Evolutionary conservation across 1,140 invertebrate species (phyloP).

Genomic region (Eurosta solidaginis): DNA sequence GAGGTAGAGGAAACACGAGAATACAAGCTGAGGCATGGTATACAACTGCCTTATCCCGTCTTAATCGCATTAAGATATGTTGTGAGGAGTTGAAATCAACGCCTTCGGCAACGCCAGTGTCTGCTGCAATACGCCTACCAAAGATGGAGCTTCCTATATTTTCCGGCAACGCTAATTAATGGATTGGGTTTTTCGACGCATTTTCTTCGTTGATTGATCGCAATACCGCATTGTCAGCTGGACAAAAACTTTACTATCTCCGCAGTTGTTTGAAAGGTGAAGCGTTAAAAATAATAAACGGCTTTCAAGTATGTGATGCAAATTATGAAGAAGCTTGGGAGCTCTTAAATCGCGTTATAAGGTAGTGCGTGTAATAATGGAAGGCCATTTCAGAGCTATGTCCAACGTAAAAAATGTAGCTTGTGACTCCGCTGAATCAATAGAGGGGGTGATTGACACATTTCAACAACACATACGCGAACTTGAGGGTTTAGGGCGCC

Average conservation of each 20-base stretch:
- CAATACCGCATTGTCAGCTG: not conserved
- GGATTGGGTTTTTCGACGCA: not conserved
- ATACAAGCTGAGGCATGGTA: conserved; percentile 9
- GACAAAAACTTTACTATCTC: not conserved
- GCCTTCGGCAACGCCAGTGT: not conserved
- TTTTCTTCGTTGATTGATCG: not conserved
- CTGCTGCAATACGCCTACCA: not conserved
- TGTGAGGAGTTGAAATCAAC: not conserved
- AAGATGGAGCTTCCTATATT: conserved; percentile 1
- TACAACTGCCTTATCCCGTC: not conserved
- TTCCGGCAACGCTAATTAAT: not conserved
- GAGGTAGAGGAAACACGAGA: not conserved
- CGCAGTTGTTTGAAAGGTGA: conserved; percentile 18
- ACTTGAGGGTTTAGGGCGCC: not conserved
- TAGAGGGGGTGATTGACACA: too few relatives aligned
- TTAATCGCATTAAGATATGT: not conserved
- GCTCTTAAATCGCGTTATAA: not conserved
- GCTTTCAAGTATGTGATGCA: not conserved
- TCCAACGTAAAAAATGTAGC: not conserved
- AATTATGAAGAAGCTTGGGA: not conserved
- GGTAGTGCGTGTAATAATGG: not conserved
- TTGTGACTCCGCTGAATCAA: not conserved
- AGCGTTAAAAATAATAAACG: not conserved
- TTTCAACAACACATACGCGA: not conserved
- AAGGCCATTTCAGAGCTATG: not conserved